Conservation (phyloP, 2,113 vertebrate species). For the Epinephelus cyanopodus region DNA sequence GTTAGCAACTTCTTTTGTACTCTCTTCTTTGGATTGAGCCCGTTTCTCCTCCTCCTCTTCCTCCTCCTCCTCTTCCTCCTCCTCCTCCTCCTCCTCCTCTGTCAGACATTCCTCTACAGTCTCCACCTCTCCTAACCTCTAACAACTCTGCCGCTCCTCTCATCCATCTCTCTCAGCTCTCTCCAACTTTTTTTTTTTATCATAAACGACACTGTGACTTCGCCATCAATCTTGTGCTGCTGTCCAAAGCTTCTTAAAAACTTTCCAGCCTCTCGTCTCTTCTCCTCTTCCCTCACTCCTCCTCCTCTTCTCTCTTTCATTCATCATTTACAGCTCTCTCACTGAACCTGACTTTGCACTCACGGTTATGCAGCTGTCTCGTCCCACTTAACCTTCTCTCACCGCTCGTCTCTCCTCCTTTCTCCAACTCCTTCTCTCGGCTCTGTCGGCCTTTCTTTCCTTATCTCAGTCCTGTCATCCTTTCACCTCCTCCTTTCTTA, state of each 20-base stretch:
- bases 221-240: conserved; percentile 4
- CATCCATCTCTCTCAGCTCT: background rate
- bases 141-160: background rate
- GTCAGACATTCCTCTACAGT: background rate
- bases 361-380: background rate
- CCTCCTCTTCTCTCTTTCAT: background rate
- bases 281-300: background rate
- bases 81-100: background rate
- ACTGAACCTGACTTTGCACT: conserved; percentile 3
- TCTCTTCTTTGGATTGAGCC: background rate
- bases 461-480: background rate
- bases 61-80: background rate
- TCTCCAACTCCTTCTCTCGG: background rate
- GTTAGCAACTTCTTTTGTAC: background rate
- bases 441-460: conserved; percentile 2
- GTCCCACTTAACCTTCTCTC: conserved; percentile 40
- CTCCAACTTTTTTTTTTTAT: background rate
- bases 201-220: background rate
- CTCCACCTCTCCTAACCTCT: background rate
- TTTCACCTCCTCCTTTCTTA: background rate
- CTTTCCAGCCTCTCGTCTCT: background rate
- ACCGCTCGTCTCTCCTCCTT: background rate
- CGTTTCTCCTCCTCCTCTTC: background rate
- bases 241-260: conserved; percentile 16
- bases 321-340: conserved; percentile 28